phyloP scores from a whole-genome alignment of 2,888 invertebrate species.

The Sarcophaga variegata region DNA sequence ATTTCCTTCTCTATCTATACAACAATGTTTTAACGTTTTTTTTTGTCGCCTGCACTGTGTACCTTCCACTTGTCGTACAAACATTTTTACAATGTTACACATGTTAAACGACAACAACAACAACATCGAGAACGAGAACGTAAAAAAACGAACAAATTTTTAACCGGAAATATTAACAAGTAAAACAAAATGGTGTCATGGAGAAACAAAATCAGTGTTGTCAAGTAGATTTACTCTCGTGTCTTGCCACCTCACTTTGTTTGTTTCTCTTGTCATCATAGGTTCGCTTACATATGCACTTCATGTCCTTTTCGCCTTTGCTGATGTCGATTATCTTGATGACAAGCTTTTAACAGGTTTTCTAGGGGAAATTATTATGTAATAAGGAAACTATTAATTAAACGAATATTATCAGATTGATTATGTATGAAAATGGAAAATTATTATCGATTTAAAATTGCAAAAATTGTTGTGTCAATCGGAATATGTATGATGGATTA shows the following conservation, averaged over 20 bases:
- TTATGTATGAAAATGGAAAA: background rate
- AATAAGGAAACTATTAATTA: slow-evolving; percentile 65
- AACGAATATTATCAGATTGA: slow-evolving; percentile 37
- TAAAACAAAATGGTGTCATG: slow-evolving; percentile 68
- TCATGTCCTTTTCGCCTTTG: background rate
- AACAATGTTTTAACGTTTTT: no score
- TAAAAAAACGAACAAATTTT: slow-evolving; percentile 1
- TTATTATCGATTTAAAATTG: slow-evolving; percentile 24
- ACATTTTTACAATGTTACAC: background rate
- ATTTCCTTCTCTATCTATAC: no score
- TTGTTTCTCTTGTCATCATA: background rate
- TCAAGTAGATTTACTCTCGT: slow-evolving; percentile 22
- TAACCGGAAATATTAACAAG: slow-evolving; percentile 67
- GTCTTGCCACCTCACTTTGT: background rate
- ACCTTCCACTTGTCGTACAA: slow-evolving; percentile 26
- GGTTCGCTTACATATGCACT: background rate
- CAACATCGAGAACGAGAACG: background rate
- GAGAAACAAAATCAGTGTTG: slow-evolving; percentile 57
- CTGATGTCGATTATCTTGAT: slow-evolving; percentile 31
- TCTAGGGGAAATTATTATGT: slow-evolving; percentile 52
- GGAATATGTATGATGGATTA: no score
- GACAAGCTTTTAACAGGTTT: slow-evolving; percentile 37
- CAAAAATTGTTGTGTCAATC: background rate
- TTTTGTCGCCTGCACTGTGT: background rate
- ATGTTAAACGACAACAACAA: slow-evolving; percentile 7